A percentile compares a stretch with the other conserved stretches of the same genome.
Conservation (phyloP, 2,888 invertebrate genomes). For the Caenorhabditis parvicauda region DNA sequence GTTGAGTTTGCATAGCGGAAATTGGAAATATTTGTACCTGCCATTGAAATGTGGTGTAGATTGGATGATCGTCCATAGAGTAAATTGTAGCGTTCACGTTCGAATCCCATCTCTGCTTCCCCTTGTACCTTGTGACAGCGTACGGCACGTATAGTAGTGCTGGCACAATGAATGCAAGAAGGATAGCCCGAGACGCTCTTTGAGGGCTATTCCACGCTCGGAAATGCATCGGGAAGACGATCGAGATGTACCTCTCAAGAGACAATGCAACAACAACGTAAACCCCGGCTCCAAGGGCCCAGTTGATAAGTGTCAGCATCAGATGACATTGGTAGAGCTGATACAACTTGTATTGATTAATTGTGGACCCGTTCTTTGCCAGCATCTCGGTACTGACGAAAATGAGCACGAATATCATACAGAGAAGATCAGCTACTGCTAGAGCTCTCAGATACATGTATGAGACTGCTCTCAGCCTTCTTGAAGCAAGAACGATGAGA, state of each 20-base stretch:
- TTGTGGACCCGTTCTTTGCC: constrained; percentile 36
- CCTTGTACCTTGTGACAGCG: constrained; percentile 48
- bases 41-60: constrained; percentile 55
- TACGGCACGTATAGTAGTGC: constrained; percentile 60
- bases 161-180: constrained; percentile 54
- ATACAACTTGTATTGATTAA: constrained; percentile 48
- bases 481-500: constrained; percentile 57
- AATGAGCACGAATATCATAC: constrained; percentile 61
- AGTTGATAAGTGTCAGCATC: constrained; percentile 62
- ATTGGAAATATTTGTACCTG: constrained; percentile 38
- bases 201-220: constrained; percentile 61
- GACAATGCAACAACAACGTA: constrained; percentile 60
- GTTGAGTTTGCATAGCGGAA: not conserved
- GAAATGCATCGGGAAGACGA: constrained; percentile 62
- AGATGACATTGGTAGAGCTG: constrained; percentile 51
- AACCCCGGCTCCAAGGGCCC: constrained; percentile 61
- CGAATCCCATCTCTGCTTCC: constrained; percentile 24
- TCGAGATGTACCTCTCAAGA: constrained; percentile 59
- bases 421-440: constrained; percentile 58
- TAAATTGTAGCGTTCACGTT: constrained; percentile 35
- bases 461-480: constrained; percentile 58
- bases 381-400: constrained; percentile 57
- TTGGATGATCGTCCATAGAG: constrained; percentile 46
- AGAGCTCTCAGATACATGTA: constrained; percentile 54
- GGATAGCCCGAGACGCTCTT: constrained; percentile 48